phyloP scores from a whole-genome alignment of 2,888 invertebrate genomes.

The Eilema griseolum region DNA sequence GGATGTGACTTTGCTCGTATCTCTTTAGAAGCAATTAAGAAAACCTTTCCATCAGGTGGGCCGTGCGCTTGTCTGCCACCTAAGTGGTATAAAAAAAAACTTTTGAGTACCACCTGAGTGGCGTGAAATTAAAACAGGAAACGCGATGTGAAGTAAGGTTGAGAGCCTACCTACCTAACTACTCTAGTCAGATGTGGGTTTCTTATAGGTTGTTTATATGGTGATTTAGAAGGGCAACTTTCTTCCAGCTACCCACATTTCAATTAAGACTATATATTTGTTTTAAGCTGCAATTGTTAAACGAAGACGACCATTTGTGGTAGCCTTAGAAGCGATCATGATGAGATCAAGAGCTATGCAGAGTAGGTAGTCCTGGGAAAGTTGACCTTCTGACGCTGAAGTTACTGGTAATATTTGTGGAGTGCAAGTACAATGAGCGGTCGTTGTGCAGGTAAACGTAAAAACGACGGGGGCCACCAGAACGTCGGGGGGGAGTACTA shows the following conservation, averaged over 20 bases:
- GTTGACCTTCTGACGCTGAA: no score
- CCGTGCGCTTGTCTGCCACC: no score
- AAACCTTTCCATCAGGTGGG: no score
- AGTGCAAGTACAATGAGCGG: not conserved
- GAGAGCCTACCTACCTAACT: no score
- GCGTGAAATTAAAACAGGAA: no score
- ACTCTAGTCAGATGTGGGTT: not conserved
- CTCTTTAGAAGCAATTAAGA: no score
- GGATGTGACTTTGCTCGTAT: no score
- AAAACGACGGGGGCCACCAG: slow-evolving; percentile 99
- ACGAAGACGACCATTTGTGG: not conserved
- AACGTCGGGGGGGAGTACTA: slow-evolving; percentile 96
- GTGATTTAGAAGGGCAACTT: not conserved
- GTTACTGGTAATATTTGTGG: not conserved
- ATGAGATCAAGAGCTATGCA: not conserved
- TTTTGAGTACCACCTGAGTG: no score
- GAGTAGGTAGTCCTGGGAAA: no score
- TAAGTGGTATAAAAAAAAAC: no score
- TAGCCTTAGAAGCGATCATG: not conserved
- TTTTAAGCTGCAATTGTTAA: no score
- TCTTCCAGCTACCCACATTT: not conserved
- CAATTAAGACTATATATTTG: not conserved
- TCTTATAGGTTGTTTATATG: not conserved
- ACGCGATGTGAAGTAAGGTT: no score
- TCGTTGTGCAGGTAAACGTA: slow-evolving; percentile 94